A percentile compares a stretch with the other conserved stretches of the same genome.
Conservation (phyloP, 2,888 invertebrate species). For the Silvanus unidentatus region DNA sequence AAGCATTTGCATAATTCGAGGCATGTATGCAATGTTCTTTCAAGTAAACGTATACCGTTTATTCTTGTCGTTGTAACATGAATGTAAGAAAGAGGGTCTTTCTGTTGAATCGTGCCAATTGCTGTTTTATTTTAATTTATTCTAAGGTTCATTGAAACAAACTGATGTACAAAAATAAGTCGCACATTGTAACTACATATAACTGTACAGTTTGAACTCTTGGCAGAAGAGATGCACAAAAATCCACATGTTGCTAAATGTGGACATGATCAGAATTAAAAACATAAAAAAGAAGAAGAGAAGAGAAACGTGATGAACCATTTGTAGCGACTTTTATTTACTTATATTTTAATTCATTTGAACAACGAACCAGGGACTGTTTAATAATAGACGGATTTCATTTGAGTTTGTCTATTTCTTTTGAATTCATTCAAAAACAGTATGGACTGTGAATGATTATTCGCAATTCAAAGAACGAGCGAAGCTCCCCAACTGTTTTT, state of each 20-base stretch:
- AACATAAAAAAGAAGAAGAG: no score
- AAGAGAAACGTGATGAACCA: no score
- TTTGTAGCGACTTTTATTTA: no score
- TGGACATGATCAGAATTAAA: no score
- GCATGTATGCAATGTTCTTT: constrained; percentile 36
- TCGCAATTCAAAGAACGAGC: no score
- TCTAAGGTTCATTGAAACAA: constrained; percentile 41
- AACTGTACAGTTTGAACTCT: not conserved
- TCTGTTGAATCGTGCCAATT: constrained; percentile 37
- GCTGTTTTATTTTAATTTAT: constrained; percentile 39
- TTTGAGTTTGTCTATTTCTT: no score
- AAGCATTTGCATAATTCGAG: constrained; percentile 34
- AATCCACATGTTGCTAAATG: constrained; percentile 2
- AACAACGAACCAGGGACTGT: no score
- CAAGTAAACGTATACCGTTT: constrained; percentile 24
- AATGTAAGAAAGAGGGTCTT: constrained; percentile 26
- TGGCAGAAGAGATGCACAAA: not conserved
- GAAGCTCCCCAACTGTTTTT: no score
- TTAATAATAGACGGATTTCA: no score
- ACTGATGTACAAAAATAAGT: constrained; percentile 22
- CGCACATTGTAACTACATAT: not conserved
- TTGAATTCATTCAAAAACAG: no score
- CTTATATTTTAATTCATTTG: no score
- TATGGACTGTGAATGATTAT: no score
- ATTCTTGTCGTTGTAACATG: constrained; percentile 28